These are phyloP conservation scores for Drosophila sturtevanti DNA, from an alignment of 1,140 invertebrate species.

Conservation along the genomic window DNA sequence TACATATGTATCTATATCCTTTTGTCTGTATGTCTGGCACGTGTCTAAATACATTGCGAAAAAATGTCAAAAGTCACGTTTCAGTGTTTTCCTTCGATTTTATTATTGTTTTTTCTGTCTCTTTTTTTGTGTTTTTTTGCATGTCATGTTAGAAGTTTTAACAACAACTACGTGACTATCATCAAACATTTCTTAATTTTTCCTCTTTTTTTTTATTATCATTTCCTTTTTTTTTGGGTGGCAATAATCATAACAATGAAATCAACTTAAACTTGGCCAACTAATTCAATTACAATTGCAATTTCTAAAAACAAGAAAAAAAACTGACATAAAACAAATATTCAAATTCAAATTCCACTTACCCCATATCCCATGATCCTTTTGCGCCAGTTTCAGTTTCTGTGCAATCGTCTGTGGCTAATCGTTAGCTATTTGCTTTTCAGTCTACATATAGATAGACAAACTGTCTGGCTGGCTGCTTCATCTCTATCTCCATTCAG, in stretches of 20 bases:
- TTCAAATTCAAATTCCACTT: slow-evolving; percentile 1
- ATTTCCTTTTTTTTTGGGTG: slow-evolving; percentile 9
- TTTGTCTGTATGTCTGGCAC: slow-evolving; percentile 29
- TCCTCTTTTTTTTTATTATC: background rate
- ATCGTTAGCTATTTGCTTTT: slow-evolving; percentile 67
- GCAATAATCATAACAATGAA: slow-evolving; percentile 49
- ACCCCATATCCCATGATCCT: background rate
- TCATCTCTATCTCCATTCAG: slow-evolving; percentile 23
- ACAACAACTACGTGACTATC: slow-evolving; percentile 70
- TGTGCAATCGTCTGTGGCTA: slow-evolving; percentile 77
- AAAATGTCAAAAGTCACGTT: slow-evolving; percentile 74
- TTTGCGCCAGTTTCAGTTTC: slow-evolving; percentile 49
- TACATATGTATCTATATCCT: background rate
- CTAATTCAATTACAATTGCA: slow-evolving; percentile 53
- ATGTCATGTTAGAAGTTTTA: slow-evolving; percentile 39
- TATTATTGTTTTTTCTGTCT: slow-evolving; percentile 65
- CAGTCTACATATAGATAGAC: slow-evolving; percentile 25
- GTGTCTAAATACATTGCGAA: slow-evolving; percentile 55
- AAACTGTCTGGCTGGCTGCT: slow-evolving; percentile 32
- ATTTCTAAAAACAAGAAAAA: background rate
- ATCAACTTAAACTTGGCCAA: slow-evolving; percentile 39
- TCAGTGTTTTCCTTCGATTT: slow-evolving; percentile 73
- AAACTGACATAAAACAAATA: background rate
- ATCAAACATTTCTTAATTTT: slow-evolving; percentile 49
- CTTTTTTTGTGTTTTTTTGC: slow-evolving; percentile 19